These are phyloP conservation scores for Slavum lentiscoides DNA, from an alignment of 2,888 invertebrate genomes.

Conservation along the genomic window DNA sequence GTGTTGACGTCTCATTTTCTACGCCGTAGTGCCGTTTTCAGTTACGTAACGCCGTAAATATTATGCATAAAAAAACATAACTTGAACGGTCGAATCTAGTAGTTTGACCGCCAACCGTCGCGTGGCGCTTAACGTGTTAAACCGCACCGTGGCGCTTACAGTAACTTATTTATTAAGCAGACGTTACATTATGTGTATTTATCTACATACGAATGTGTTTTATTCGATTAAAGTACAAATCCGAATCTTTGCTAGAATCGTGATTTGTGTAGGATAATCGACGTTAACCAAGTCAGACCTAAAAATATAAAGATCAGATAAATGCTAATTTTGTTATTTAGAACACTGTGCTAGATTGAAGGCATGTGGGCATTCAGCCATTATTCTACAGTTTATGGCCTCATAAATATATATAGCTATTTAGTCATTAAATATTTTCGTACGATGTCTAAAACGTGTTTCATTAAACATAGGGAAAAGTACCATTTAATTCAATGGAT, in stretches of 20 bases:
- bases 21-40: no score
- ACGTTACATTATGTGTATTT: no score
- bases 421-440: slow-evolving; percentile 30
- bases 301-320: slow-evolving; percentile 29
- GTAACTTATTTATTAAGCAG: no score
- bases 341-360: slow-evolving; percentile 39
- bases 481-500: background rate
- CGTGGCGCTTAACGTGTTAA: no score
- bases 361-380: slow-evolving; percentile 46
- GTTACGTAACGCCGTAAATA: no score
- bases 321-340: slow-evolving; percentile 38
- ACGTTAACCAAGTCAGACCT: slow-evolving; percentile 21
- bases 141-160: no score
- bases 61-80: no score
- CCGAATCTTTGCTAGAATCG: background rate
- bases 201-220: background rate
- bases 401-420: background rate
- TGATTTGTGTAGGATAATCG: background rate
- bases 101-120: no score
- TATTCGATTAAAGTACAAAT: background rate
- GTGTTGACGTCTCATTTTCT: no score
- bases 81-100: no score
- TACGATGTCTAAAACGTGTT: background rate
- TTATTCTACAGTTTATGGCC: slow-evolving; percentile 21
- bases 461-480: background rate